These are phyloP conservation scores for Megaceryle torquata DNA, from an alignment of 2,113 vertebrate genomes.

Conservation along the genomic window DNA sequence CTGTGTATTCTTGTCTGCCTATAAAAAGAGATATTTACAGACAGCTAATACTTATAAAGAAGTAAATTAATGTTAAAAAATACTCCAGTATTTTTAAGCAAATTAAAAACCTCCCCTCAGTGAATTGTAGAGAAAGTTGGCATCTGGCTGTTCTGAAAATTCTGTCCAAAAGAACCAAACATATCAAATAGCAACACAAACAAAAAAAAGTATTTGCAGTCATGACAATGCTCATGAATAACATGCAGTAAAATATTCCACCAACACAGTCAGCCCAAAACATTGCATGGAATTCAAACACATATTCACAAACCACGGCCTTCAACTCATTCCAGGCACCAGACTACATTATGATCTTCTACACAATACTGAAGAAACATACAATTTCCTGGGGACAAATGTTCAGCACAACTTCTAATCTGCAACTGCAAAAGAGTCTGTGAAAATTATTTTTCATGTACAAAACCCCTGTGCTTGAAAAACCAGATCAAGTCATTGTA, in stretches of 20 bases:
- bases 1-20: background rate
- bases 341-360: background rate
- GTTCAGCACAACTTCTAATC: background rate
- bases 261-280: background rate
- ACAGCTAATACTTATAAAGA: background rate
- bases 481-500: background rate
- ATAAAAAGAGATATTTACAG: background rate
- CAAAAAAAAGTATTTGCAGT: background rate
- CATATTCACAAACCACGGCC: background rate
- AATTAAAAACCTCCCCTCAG: background rate
- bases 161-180: background rate
- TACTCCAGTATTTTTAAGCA: background rate
- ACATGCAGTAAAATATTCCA: background rate
- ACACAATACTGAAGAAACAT: background rate
- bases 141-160: background rate
- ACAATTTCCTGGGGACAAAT: background rate
- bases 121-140: background rate
- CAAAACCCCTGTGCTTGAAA: background rate
- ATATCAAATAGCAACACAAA: slow-evolving; percentile 21
- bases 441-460: background rate
- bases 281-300: slow-evolving; percentile 1
- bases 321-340: background rate
- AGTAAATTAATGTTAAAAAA: background rate
- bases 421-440: background rate
- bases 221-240: background rate